These are phyloP conservation scores for Sebastes umbrosus DNA, from an alignment of 2,797 vertebrate genomes.

Conservation along the genomic window DNA sequence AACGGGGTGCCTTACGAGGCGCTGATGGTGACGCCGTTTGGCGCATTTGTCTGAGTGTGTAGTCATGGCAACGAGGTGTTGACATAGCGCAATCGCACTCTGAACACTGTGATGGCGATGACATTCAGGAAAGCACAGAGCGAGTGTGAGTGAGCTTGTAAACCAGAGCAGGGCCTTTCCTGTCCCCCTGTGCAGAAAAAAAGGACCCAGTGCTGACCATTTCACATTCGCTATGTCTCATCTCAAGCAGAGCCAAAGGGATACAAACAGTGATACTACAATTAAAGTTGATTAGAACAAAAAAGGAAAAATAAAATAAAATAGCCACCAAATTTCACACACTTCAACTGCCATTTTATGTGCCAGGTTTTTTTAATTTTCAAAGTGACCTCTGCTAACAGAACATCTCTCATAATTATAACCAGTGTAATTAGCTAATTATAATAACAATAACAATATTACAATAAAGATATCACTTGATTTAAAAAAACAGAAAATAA, in stretches of 20 bases:
- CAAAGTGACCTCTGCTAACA: conserved; percentile 85
- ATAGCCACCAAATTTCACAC: conserved; percentile 72
- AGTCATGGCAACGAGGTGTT: conserved; percentile 78
- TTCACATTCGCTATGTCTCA: conserved; percentile 67
- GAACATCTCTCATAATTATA: conserved; percentile 85
- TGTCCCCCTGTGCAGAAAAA: conserved; percentile 63
- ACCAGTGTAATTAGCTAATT: conserved; percentile 86
- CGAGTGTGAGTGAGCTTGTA: conserved; percentile 49
- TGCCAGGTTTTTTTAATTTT: conserved; percentile 84
- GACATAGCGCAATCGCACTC: conserved; percentile 71
- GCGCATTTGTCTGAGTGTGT: conserved; percentile 71
- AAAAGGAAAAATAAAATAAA: conserved; percentile 9
- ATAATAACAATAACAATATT: conserved; percentile 89
- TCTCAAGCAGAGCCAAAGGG: conserved; percentile 59
- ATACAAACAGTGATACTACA: conserved; percentile 65
- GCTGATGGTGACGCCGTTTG: conserved; percentile 56
- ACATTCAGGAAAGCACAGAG: conserved; percentile 75
- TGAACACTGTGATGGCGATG: conserved; percentile 71
- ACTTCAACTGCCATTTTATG: conserved; percentile 78
- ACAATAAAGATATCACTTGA: conserved; percentile 87
- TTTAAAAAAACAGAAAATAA: conserved; percentile 74
- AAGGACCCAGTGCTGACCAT: conserved; percentile 40
- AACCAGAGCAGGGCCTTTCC: conserved; percentile 65
- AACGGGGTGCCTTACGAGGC: conserved; percentile 34
- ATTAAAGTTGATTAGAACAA: conserved; percentile 50